Evolutionary conservation across 2,888 invertebrate species (phyloP).

Genomic region (Sesia bembeciformis): DNA sequence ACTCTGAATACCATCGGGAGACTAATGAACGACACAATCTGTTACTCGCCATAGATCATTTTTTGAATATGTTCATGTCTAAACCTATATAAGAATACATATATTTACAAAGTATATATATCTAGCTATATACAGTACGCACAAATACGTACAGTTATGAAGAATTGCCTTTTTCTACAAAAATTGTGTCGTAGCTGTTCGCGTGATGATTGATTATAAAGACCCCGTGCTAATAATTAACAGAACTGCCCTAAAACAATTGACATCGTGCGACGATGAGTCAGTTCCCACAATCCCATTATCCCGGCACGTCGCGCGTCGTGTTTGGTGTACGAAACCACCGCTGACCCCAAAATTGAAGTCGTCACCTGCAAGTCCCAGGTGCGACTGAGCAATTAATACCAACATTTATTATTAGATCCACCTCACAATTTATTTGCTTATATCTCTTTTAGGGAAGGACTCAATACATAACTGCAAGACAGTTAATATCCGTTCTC

Average conservation of each 20-base stretch:
- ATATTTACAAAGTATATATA: no score
- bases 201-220: no score
- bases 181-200: no score
- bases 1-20: no score
- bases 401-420: conserved; percentile 56
- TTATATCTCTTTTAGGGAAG: conserved; percentile 41
- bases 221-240: conserved; percentile 9
- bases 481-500: conserved; percentile 38
- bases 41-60: no score
- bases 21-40: no score
- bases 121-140: no score
- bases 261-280: conserved; percentile 11
- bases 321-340: conserved; percentile 41
- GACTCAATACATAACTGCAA: conserved; percentile 25
- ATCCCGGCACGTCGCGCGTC: conserved; percentile 11
- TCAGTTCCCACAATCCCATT: conserved; percentile 36
- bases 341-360: conserved; percentile 58
- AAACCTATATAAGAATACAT: no score
- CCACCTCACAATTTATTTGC: conserved; percentile 47
- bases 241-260: conserved; percentile 15
- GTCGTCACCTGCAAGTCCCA: conserved; percentile 63
- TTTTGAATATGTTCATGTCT: no score
- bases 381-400: conserved; percentile 64
- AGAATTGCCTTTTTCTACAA: no score
- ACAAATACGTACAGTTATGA: no score